Evolutionary conservation across 2,888 invertebrate genomes (phyloP), one percentile per base, ranked within the genome.

Genomic region (Achlya flavicornis): DNA sequence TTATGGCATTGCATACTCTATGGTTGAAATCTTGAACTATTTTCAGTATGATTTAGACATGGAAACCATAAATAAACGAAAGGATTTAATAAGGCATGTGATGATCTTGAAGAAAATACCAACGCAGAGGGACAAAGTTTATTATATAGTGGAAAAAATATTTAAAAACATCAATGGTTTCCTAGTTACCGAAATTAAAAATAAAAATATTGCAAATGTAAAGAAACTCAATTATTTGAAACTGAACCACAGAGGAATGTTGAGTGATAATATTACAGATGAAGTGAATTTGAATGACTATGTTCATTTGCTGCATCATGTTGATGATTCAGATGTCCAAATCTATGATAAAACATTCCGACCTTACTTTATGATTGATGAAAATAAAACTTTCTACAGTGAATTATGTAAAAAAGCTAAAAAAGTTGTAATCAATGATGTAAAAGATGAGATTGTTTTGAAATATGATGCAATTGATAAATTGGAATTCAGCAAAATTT

Each of bases 1-100:
- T 58, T 68, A 70, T 19, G 75, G 79, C 5, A 67, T 82, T 38
- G 76, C 81, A 10, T 62, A 64, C 43, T 71, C 16, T 63, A 84
- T 84, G 83, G 74, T 80, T 14, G 84, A 83, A 74, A 81, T 84
- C 33, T 69, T 84, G 14, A 71, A 69, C 10, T 64, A 71, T 63
- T 76, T 84, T 8, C 57, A 80, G 58, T 84, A 83, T 38, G 71
- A 78, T 35, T 64, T 84, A 64, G 69, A 84, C 65, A 53, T 78
- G 35, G 64, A 75, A 5, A 62, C 66, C 43, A 82, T 84, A 48
- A 62, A 70, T 41, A 75, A 68, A 65, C 79, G 83, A 6, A 74
- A 10, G 58, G 79, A 83, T 10, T 33, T 83, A 65, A 67, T 83
- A 1, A 78, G 71, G 8, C 65, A 80, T 61, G 78, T 81, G 0